Percentiles rank a stretch among this genome's conserved stretches.
phyloP scores from a whole-genome alignment of 2,113 vertebrate genomes.

The Archocentrus centrarchus region DNA sequence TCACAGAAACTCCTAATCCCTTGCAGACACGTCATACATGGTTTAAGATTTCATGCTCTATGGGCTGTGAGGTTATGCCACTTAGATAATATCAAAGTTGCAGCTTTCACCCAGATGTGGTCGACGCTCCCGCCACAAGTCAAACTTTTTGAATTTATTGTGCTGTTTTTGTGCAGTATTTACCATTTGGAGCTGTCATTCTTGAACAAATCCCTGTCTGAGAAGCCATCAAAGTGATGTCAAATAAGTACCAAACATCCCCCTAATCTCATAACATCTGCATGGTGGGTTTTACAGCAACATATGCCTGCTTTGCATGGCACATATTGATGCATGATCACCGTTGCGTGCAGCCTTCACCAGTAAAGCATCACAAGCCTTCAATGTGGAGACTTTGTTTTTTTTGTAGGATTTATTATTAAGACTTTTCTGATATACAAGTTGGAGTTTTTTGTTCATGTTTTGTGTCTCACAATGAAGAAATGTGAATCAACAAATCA shows the following conservation, averaged over 20 bases:
- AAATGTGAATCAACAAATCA: neutral
- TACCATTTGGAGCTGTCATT: neutral
- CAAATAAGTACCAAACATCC: neutral
- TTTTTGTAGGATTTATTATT: neutral
- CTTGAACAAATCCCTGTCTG: neutral
- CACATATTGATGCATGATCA: neutral
- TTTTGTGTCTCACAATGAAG: neutral
- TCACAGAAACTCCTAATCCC: too few species aligned
- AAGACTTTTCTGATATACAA: neutral
- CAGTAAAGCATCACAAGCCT: neutral
- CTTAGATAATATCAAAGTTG: neutral
- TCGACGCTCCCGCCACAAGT: neutral
- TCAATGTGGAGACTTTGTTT: neutral
- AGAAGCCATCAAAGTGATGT: rapidly evolving
- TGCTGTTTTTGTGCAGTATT: neutral
- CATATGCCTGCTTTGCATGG: neutral
- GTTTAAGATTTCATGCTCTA: neutral
- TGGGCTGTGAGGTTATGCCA: neutral
- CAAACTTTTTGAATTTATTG: neutral
- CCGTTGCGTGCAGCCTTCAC: neutral
- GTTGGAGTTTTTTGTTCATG: neutral
- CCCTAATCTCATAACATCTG: neutral
- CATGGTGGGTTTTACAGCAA: neutral
- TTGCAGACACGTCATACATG: neutral
- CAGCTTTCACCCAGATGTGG: neutral